Base-by-base conservation (phyloP, 2,888 invertebrate genomes). In the Hirtodrosophila alboralis region DNA sequence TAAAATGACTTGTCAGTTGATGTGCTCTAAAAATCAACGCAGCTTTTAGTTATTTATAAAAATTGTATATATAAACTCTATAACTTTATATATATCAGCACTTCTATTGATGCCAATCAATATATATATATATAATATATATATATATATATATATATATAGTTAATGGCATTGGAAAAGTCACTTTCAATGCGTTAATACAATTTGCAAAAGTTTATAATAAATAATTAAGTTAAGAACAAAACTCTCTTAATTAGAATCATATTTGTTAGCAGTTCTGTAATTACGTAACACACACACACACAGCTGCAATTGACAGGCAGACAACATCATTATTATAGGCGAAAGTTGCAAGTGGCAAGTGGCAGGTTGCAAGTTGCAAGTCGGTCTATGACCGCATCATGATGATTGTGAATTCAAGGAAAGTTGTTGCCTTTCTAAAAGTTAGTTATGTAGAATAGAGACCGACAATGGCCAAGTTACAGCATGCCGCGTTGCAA, bases 361-460 rank as follows among this genome's bases (percentile, higher is more conserved):
- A 37, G 49, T 26, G 37, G 49, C 33, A 30, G n/a, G 78, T 78
- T 84, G 59, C 53, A 4, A 12, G 9, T 18, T 27, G 34, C 21
- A 37, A 37, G 45, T 51, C 69, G 57, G 72, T 69, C 75, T 64
- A 74, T 74, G 75, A 72, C 72, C 75, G 72, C 72, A 75, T 69
- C 70, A 48, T 48, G 56, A 21, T 3, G 18, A 4, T 21, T 21
- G 23, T 23, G 2, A 38, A 38, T 30, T 43, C 63, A 84, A 80
- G 64, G 84, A 79, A 79, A 79, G 84, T 79, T 84, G 68, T 74
- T 69, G 84, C 79, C 84, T 79, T 79, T 79, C 79, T 80, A 84
- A 80, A 74, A 75, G 48, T 48, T 53, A 21, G 84, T 70, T 80
- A 80, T 81, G 71, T 84, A 66, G 75, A 73, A 68, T 84, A 57